Evolutionary conservation across 2,888 invertebrate species (phyloP), one percentile per base, ranked within the genome.

Genomic region (Tachina grossa): DNA sequence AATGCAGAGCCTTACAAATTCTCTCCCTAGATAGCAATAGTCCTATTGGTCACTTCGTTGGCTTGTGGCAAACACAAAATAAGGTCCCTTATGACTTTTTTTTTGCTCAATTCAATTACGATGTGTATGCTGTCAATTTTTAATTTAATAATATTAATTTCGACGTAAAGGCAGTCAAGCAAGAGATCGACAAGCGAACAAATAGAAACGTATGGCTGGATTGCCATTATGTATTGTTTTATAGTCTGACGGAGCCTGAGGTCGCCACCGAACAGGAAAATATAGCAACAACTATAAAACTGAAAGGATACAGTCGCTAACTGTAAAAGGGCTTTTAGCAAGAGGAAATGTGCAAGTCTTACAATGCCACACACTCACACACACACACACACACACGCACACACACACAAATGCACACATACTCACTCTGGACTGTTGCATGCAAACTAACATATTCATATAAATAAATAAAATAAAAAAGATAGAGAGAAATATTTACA

Each of bases 61-160:
- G 72, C 65, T n/a, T 22, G 11, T n/a, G 55, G 79, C 72, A n/a
- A 39, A 39, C 31, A 39, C 31, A 59, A 74, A 74, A 59, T 51
- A 53, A 43, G 19, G n/a, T 59, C 66, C 43, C 66, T 59, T 66
- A 31, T 6, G 16, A 65, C 41, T 74, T 31, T 41, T 9, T 41
- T 9, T 41, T 9, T 61, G 74, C 41, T 11, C 16, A n/a, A 31
- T 49, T 51, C 51, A 19, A 43, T 49, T 41, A 14, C 45, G 45
- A 51, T 47, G 14, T 65, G 61, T 71, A 55, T 13, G 59, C 79
- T 83, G 85, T 83, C 85, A 85, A 79, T 85, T 85, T 85, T 83
- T 85, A 85, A 85, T 85, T 85, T 83, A 85, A 85, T 85, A 79
- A 83, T 83, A 85, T 85, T 85, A 83, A 85, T 85, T 85, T 83